Percentiles rank a stretch among this genome's conserved stretches.
Evolutionary conservation across 2,113 vertebrate species (phyloP).

Genomic region (Gracilinanus agilis): DNA sequence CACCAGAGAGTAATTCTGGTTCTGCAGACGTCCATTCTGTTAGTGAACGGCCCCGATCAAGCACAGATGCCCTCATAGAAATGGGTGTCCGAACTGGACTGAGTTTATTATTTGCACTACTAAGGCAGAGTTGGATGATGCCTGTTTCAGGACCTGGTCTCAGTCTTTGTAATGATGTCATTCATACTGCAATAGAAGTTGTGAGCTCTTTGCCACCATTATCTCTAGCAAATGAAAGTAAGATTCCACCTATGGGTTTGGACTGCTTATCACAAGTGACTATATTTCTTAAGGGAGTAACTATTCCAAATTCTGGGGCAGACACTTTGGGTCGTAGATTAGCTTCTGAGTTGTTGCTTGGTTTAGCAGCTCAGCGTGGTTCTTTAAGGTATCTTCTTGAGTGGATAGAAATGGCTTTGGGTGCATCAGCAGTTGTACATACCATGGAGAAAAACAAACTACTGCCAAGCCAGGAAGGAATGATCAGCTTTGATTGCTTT

Average conservation of each 20-base stretch:
- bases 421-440: conserved; percentile 93
- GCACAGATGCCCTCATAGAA: conserved; percentile 96
- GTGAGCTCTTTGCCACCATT: conserved; percentile 95
- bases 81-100: conserved; percentile 97
- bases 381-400: conserved; percentile 95
- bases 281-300: conserved; percentile 96
- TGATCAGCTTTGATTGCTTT: conserved; percentile 97
- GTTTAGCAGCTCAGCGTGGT: conserved; percentile 95
- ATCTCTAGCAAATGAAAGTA: conserved; percentile 96
- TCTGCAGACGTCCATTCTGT: conserved; percentile 93
- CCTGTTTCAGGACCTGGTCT: conserved; percentile 87
- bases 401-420: conserved; percentile 96
- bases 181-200: conserved; percentile 96
- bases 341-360: conserved; percentile 95
- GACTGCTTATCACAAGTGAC: conserved; percentile 98
- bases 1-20: conserved; percentile 92
- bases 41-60: conserved; percentile 94
- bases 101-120: conserved; percentile 95
- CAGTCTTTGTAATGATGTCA: conserved; percentile 95
- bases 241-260: conserved; percentile 97
- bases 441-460: conserved; percentile 90
- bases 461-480: conserved; percentile 90
- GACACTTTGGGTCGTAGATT: conserved; percentile 94
- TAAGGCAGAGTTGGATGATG: conserved; percentile 98
- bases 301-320: conserved; percentile 96